Percentiles rank a stretch among this genome's conserved stretches.
phyloP scores from a whole-genome alignment of 2,888 invertebrate species.

The Epistrophe grossulariae region DNA sequence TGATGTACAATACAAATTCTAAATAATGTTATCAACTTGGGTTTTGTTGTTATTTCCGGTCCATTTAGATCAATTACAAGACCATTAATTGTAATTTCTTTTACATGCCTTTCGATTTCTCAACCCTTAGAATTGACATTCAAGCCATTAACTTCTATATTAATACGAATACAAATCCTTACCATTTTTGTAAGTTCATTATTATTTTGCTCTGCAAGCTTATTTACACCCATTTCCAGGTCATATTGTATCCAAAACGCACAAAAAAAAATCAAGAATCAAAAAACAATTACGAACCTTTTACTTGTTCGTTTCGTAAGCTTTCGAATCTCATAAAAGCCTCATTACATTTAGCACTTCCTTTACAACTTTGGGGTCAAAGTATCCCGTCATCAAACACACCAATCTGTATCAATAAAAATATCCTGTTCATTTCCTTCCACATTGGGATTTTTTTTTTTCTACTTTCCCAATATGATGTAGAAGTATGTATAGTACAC shows the following conservation, averaged over 20 bases:
- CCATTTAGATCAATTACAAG: slow-evolving; percentile 25
- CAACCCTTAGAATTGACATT: slow-evolving; percentile 21
- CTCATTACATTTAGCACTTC: slow-evolving; percentile 57
- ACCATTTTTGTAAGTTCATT: slow-evolving; percentile 21
- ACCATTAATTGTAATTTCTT: slow-evolving; percentile 9
- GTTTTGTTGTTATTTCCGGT: slow-evolving; percentile 1
- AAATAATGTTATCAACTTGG: not conserved
- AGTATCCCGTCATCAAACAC: slow-evolving; percentile 9
- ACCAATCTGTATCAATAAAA: slow-evolving; percentile 31
- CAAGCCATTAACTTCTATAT: slow-evolving; percentile 23
- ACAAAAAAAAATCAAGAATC: slow-evolving; percentile 56
- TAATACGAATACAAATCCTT: not conserved
- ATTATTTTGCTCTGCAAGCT: slow-evolving; percentile 35
- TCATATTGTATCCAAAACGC: not conserved
- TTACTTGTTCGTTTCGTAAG: slow-evolving; percentile 11
- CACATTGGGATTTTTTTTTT: slow-evolving; percentile 11
- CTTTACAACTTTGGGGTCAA: slow-evolving; percentile 12
- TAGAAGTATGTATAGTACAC: too few relatives aligned
- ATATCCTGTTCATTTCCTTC: slow-evolving; percentile 22
- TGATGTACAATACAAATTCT: not conserved
- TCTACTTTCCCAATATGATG: slow-evolving; percentile 25
- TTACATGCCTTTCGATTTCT: not conserved
- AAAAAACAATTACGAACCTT: slow-evolving; percentile 60
- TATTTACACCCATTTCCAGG: slow-evolving; percentile 19
- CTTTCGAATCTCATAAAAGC: slow-evolving; percentile 66